Evolutionary conservation across 2,888 invertebrate genomes (phyloP).

Genomic region (Halocaridina rubra): DNA sequence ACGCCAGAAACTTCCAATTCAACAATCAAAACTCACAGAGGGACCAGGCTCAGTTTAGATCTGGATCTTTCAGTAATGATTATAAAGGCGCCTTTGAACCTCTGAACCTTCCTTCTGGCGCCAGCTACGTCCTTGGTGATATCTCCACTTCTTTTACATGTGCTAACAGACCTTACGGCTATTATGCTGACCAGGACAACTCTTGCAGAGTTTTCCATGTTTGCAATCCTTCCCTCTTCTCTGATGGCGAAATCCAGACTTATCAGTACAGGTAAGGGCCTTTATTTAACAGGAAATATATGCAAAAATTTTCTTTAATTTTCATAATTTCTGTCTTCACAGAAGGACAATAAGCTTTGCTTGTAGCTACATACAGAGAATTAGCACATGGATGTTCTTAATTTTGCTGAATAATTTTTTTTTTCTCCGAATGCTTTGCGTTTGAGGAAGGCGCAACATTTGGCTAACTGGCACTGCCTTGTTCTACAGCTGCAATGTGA

Average conservation of each 20-base stretch:
- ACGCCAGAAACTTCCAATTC: not conserved
- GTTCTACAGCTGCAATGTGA: too few species aligned
- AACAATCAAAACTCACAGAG: too few species aligned
- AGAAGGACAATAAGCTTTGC: too few species aligned
- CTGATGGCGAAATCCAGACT: not conserved
- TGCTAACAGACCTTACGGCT: constrained; percentile 19
- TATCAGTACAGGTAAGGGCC: not conserved
- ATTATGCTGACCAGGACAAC: constrained; percentile 38
- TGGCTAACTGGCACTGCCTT: too few species aligned
- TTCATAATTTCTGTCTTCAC: too few species aligned
- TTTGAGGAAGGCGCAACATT: too few species aligned
- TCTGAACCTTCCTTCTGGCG: not conserved
- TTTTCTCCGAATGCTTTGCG: not conserved
- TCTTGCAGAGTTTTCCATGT: constrained; percentile 25
- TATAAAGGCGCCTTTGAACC: not conserved
- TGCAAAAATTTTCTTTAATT: too few species aligned
- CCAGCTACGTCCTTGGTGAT: not conserved
- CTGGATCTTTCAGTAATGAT: not conserved
- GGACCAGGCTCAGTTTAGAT: not conserved
- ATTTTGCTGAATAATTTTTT: not conserved
- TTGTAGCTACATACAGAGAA: too few species aligned
- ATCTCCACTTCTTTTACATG: constrained; percentile 37
- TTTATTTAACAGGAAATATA: not conserved
- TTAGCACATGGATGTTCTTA: not conserved
- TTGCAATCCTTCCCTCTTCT: constrained; percentile 11